A percentile compares a stretch with the other conserved stretches of the same genome.
These are phyloP conservation scores for Gastrophryne carolinensis DNA, from an alignment of 2,797 vertebrate genomes.

Conservation along the genomic window DNA sequence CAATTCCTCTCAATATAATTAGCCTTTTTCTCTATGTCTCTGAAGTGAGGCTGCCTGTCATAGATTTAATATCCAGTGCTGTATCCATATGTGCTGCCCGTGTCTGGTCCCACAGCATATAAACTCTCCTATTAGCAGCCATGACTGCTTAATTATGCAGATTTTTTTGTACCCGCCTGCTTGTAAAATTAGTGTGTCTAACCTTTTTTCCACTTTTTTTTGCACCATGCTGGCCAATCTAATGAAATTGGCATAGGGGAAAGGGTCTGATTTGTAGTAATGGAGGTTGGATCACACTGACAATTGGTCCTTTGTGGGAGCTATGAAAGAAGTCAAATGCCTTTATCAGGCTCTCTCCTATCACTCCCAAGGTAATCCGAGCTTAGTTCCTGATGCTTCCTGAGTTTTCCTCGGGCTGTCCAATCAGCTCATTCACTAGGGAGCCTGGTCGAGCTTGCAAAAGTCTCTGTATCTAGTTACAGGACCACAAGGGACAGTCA, in stretches of 20 bases:
- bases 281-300: conserved; percentile 82
- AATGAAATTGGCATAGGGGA: conserved; percentile 81
- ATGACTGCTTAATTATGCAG: conserved; percentile 94
- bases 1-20: conserved; percentile 88
- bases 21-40: conserved; percentile 81
- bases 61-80: conserved; percentile 85
- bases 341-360: conserved; percentile 84
- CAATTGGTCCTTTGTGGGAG: conserved; percentile 91
- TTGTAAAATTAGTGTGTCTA: conserved; percentile 85
- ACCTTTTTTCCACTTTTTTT: conserved; percentile 71
- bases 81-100: conserved; percentile 89
- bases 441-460: conserved; percentile 81
- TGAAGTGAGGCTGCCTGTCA: conserved; percentile 83
- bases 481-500: conserved; percentile 89
- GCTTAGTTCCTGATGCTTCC: conserved; percentile 94
- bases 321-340: conserved; percentile 91
- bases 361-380: conserved; percentile 89
- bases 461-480: conserved; percentile 95
- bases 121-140: conserved; percentile 86
- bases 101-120: conserved; percentile 87
- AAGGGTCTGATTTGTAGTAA: conserved; percentile 85
- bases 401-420: conserved; percentile 86
- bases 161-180: conserved; percentile 89
- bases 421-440: conserved; percentile 85
- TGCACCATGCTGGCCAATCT: conserved; percentile 83